Evolutionary conservation across 2,113 vertebrate species (phyloP).

Genomic region (Microcebus tavaratra): DNA sequence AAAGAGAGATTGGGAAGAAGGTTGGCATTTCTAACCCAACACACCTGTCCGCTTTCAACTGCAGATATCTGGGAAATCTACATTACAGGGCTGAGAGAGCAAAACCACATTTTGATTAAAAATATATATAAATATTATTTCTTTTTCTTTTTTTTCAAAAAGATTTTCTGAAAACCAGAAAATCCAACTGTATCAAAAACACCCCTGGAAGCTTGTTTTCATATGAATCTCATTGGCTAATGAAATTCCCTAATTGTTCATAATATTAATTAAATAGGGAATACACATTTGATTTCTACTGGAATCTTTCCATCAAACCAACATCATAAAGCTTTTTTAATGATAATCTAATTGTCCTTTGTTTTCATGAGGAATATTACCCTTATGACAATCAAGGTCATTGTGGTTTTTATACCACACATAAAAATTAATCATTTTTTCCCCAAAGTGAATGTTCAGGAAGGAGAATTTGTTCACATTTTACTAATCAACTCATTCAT

Average conservation of each 20-base stretch:
- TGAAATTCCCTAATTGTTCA: constrained; percentile 60
- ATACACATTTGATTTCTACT: constrained; percentile 49
- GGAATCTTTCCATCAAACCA: constrained; percentile 47
- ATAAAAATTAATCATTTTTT: constrained; percentile 30
- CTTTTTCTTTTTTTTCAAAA: neutral
- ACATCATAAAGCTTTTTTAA: constrained; percentile 61
- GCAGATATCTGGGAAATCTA: neutral
- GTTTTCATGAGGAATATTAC: constrained; percentile 60
- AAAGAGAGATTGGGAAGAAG: neutral
- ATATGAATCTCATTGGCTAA: constrained; percentile 29
- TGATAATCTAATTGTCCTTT: constrained; percentile 8
- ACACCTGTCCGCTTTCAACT: neutral
- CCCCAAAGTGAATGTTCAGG: constrained; percentile 20
- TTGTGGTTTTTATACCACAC: constrained; percentile 2
- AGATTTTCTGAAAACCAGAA: neutral
- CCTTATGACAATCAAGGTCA: constrained; percentile 67
- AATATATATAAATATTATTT: neutral
- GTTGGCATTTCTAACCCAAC: neutral
- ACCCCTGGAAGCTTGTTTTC: constrained; percentile 25
- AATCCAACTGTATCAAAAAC: neutral
- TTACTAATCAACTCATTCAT: neutral
- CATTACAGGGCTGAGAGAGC: neutral
- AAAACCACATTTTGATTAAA: neutral
- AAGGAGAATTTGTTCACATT: constrained; percentile 43
- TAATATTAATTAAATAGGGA: constrained; percentile 60